Percentiles rank a stretch among this genome's conserved stretches.
phyloP scores from a whole-genome alignment of 2,888 invertebrate genomes.

The Cylloceria caligata region DNA sequence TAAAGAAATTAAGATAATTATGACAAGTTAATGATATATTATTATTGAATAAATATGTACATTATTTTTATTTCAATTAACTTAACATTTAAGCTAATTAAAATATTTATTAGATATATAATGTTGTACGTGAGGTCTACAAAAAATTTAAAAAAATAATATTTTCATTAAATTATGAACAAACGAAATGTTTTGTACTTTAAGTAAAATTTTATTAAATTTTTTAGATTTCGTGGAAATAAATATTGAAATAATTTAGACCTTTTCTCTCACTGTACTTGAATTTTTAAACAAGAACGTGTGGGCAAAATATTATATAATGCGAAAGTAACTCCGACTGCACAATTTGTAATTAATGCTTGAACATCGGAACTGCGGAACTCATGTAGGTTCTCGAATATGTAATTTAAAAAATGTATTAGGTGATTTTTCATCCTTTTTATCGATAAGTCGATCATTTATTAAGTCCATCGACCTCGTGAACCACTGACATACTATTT shows the following conservation, averaged over 20 bases:
- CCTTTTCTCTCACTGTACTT: neutral
- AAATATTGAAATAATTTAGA: neutral
- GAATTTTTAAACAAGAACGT: neutral
- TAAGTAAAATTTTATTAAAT: no score
- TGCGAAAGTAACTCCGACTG: neutral
- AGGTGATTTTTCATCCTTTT: slow-evolving; percentile 22
- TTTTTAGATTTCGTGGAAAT: no score
- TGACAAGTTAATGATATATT: no score
- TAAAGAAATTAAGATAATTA: no score
- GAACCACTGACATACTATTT: slow-evolving; percentile 61
- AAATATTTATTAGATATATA: no score
- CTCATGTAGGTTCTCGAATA: neutral
- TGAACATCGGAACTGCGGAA: neutral
- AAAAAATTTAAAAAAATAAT: no score
- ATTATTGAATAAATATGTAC: no score
- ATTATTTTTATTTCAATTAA: no score
- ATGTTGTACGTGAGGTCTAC: no score
- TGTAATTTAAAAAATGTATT: slow-evolving; percentile 18
- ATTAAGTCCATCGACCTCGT: slow-evolving; percentile 51
- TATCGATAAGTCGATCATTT: slow-evolving; percentile 51
- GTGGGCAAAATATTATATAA: neutral
- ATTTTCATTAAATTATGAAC: no score
- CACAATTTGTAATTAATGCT: neutral
- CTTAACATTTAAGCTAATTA: no score
- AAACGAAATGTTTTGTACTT: no score